Conservation (phyloP, 2,113 vertebrate species). For the Blennius ocellaris region DNA sequence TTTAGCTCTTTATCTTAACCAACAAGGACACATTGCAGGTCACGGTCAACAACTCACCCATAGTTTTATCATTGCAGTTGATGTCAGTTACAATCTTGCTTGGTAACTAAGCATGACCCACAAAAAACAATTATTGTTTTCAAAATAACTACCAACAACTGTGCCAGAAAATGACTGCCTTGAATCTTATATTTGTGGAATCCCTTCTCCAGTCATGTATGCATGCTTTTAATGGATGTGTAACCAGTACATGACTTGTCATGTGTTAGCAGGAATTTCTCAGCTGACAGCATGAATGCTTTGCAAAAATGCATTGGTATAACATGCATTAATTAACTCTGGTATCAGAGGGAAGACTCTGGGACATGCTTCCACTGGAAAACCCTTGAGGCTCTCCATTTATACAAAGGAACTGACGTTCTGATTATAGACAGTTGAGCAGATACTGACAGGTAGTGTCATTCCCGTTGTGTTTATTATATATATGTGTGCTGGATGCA, state of each 20-base stretch:
- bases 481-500: conserved; percentile 29
- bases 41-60: conserved; percentile 35
- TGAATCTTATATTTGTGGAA: not conserved
- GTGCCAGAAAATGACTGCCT: not conserved
- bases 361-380: conserved; percentile 39
- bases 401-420: conserved; percentile 62
- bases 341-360: conserved; percentile 32
- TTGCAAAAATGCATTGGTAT: conserved; percentile 42
- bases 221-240: conserved; percentile 13
- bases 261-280: conserved; percentile 35
- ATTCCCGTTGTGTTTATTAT: conserved; percentile 11
- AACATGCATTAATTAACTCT: conserved; percentile 69
- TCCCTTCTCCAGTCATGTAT: conserved; percentile 36
- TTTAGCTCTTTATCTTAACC: conserved; percentile 42
- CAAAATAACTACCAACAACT: too few species aligned
- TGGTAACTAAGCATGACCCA: not conserved
- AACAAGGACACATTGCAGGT: conserved; percentile 38
- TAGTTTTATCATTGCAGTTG: conserved; percentile 14
- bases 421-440: conserved; percentile 59
- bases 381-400: conserved; percentile 31
- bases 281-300: conserved; percentile 49
- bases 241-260: conserved; percentile 30
- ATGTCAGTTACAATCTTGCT: conserved; percentile 20
- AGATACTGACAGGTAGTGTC: conserved; percentile 36
- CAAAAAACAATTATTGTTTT: too few species aligned